These are phyloP conservation scores for Drosophila baimaii DNA, from an alignment of 1,140 invertebrate genomes.

Conservation along the genomic window DNA sequence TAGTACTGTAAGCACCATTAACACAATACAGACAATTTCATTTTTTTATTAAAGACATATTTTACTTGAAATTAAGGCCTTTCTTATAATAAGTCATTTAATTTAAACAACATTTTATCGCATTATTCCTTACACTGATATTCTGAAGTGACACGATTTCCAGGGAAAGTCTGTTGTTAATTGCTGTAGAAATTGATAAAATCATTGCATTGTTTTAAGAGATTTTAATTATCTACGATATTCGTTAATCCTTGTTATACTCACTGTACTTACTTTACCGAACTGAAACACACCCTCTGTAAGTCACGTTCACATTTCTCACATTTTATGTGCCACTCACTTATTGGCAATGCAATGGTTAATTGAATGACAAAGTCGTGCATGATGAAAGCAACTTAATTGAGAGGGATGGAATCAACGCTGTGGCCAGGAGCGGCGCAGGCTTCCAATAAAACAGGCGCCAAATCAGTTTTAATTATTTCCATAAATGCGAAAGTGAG, in stretches of 20 bases:
- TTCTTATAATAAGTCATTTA: too few relatives aligned
- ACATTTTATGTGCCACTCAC: slow-evolving; percentile 51
- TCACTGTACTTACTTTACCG: background rate
- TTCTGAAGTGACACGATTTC: too few relatives aligned
- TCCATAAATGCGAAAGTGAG: slow-evolving; percentile 61
- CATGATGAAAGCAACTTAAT: slow-evolving; percentile 49
- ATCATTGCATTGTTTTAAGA: too few relatives aligned
- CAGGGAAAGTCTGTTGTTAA: too few relatives aligned
- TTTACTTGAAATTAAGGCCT: too few relatives aligned
- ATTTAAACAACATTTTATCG: too few relatives aligned
- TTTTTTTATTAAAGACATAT: too few relatives aligned
- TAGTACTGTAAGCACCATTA: too few relatives aligned
- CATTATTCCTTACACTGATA: too few relatives aligned
- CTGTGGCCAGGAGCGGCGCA: slow-evolving; percentile 11
- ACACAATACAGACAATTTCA: too few relatives aligned
- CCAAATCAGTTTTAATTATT: slow-evolving; percentile 78
- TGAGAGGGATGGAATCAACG: slow-evolving; percentile 16
- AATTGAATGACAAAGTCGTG: slow-evolving; percentile 74
- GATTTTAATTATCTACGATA: background rate
- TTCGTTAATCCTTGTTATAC: too few relatives aligned
- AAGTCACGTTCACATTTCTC: slow-evolving; percentile 57
- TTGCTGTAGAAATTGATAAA: too few relatives aligned
- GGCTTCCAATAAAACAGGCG: slow-evolving; percentile 53
- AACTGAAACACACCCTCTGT: background rate
- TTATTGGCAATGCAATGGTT: slow-evolving; percentile 52